These are phyloP conservation scores for Drosophila aff. DNA, from an alignment of 1,140 invertebrate genomes.

Conservation along the genomic window DNA sequence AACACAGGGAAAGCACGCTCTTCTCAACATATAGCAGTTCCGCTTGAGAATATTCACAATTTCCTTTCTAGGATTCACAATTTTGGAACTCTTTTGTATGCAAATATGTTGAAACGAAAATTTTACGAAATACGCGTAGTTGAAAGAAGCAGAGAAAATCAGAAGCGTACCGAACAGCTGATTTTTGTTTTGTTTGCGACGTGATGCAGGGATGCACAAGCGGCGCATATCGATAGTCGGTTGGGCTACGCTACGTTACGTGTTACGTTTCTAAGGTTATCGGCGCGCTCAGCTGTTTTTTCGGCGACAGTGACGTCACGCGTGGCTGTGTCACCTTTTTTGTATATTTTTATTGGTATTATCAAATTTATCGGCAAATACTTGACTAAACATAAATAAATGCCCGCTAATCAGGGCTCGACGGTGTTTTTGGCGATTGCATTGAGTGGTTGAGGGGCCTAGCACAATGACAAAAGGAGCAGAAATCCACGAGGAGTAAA, in stretches of 20 bases:
- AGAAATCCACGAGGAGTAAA: not conserved
- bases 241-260: not conserved
- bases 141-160: slow-evolving; percentile 43
- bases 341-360: slow-evolving; percentile 20
- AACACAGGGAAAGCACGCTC: slow-evolving; percentile 14
- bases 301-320: slow-evolving; percentile 41
- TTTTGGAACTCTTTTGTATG: slow-evolving; percentile 13
- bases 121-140: slow-evolving; percentile 41
- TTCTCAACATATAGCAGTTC: not conserved
- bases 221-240: slow-evolving; percentile 8
- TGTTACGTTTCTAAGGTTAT: not conserved
- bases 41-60: not conserved
- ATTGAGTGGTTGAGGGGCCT: slow-evolving; percentile 19
- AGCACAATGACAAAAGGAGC: slow-evolving; percentile 18
- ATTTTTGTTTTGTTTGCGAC: slow-evolving; percentile 52
- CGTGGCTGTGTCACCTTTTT: slow-evolving; percentile 1
- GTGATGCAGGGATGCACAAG: slow-evolving; percentile 23
- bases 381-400: slow-evolving; percentile 50
- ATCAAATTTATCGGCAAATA: slow-evolving; percentile 28
- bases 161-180: slow-evolving; percentile 35
- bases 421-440: slow-evolving; percentile 22
- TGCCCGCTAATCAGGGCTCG: slow-evolving; percentile 26
- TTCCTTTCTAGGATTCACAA: slow-evolving; percentile 4
- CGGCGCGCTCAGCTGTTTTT: slow-evolving; percentile 30
- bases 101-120: slow-evolving; percentile 41